phyloP scores from a whole-genome alignment of 2,113 vertebrate species.

The Nanorana parkeri region DNA sequence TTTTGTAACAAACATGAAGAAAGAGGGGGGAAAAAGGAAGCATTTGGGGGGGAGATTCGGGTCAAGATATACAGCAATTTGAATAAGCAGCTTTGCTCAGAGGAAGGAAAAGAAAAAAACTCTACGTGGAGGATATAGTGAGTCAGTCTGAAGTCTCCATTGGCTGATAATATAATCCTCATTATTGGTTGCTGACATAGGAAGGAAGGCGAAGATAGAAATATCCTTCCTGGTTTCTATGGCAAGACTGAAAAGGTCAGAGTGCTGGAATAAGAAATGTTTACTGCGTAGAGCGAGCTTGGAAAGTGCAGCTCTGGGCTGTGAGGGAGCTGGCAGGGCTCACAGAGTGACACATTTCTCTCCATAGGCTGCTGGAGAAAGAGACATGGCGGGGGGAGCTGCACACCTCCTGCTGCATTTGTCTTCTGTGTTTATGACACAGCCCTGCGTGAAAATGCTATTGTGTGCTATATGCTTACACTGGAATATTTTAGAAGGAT shows the following conservation, averaged over 20 bases:
- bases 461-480: not conserved
- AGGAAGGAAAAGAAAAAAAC: not conserved
- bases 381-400: not conserved
- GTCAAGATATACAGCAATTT: slow-evolving; percentile 27
- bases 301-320: not conserved
- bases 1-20: slow-evolving; percentile 8
- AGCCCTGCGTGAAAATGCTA: not conserved
- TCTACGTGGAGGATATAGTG: not conserved
- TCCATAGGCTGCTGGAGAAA: not conserved
- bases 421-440: not conserved
- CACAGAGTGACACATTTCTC: not conserved
- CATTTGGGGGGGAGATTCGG: slow-evolving; percentile 19
- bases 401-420: not conserved
- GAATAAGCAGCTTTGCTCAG: slow-evolving; percentile 35
- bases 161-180: slow-evolving; percentile 21
- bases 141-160: not conserved
- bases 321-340: slow-evolving; percentile 20
- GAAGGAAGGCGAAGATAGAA: slow-evolving; percentile 1
- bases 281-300: slow-evolving; percentile 23
- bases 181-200: slow-evolving; percentile 39
- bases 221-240: slow-evolving; percentile 47
- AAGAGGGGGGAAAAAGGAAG: slow-evolving; percentile 7
- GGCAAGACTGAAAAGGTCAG: slow-evolving; percentile 48
- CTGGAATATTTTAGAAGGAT: too few species aligned
- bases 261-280: slow-evolving; percentile 30